Base-by-base conservation (phyloP, 2,888 invertebrate species). In the Athrips mouffetella region DNA sequence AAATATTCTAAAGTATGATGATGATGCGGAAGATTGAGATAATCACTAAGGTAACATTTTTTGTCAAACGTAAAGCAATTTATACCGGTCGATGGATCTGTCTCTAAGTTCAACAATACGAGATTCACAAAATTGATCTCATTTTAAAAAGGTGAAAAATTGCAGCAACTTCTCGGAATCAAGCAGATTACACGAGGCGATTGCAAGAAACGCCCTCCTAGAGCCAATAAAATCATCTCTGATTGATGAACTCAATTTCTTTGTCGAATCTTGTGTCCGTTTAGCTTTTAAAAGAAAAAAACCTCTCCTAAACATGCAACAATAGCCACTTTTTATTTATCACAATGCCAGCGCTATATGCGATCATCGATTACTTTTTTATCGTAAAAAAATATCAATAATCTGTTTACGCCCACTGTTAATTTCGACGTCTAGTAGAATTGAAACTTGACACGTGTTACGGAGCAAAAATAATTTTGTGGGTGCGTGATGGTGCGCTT, bases 351-450 rank as follows among this genome's bases (percentile, higher is more conserved):
- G 71, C 67, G 73, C 69, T 76, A 72, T 70, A 70, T 74, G 70
- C 83, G 85, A 80, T 87, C 87, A 87, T 88, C 86, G 88, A 87
- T 88, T 88, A 86, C 76, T 85, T 87, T 86, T 87, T 86, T 86
- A 84, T 85, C 81, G 65, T n/a, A 67, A 63, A 70, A 80, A 83
- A 86, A 87, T 86, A 87, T 86, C 86, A 80, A 86, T 85, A 85
- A 84, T 86, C 85, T 74, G 84, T 84, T 80, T 80, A 88, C 88
- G 87, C 88, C 88, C 88, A 85, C 86, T 71, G 86, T 87, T 88
- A 85, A 87, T 85, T 82, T 76, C 83, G 76, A 85, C 84, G 80
- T 81, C 40, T 79, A 73, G 79, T 85, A 80, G 79, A 85, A 86
- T 86, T 86, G 83, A 85, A 85, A 80, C 79, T 78, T 85, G 88